Evolutionary conservation across 2,113 vertebrate species (phyloP), one percentile per base, ranked within the genome.

Genomic region (Amblyornis subalaris): DNA sequence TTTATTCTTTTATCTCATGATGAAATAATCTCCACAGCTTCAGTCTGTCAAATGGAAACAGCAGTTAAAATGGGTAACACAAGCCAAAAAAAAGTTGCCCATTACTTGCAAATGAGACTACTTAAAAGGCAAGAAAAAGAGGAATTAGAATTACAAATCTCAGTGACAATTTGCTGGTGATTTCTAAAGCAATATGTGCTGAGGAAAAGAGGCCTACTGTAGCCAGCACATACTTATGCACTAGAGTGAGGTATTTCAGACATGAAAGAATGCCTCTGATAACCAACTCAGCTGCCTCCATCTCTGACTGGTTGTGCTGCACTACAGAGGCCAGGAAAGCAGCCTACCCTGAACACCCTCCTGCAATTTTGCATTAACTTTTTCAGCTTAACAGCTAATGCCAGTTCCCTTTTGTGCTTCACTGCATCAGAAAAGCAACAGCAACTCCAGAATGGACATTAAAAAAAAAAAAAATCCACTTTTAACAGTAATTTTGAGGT

Each of bases 1-100:
- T 60, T 90, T 90, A 73, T 85, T 84, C 85, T 93, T 96, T 95
- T 93, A 95, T 94, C 78, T 95, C 51, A 61, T 65, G 82, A 88
- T 85, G 75, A 95, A 97, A 90, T 77, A 40, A 94, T 74, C 76
- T 95, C 78, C 71, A 51, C 72, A 91, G 82, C 75, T 93, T 83
- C 90, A 33, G 78, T 88, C 84, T 84, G 88, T 88, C 50, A 93
- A 83, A 96, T 19, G n/a, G 82, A 74, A 95, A 80, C 76, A 89
- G 72, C 64, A 85, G 38, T 85, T 86, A 62, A 29, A 94, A 84
- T 15, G 64, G 51, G 38, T 66, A 83, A 91, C 51, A 73, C 31
- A 57, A 35, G 55, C 47, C 67, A 90, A 62, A 80, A 88, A 54
- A 73, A 93, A 94, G 84, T 70, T 86, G 67, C 26, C 90, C 65